Percentiles rank a stretch among this genome's conserved stretches.
These are phyloP conservation scores for Xestoiulus laeticollis DNA, from an alignment of 2,888 invertebrate species.

Conservation along the genomic window DNA sequence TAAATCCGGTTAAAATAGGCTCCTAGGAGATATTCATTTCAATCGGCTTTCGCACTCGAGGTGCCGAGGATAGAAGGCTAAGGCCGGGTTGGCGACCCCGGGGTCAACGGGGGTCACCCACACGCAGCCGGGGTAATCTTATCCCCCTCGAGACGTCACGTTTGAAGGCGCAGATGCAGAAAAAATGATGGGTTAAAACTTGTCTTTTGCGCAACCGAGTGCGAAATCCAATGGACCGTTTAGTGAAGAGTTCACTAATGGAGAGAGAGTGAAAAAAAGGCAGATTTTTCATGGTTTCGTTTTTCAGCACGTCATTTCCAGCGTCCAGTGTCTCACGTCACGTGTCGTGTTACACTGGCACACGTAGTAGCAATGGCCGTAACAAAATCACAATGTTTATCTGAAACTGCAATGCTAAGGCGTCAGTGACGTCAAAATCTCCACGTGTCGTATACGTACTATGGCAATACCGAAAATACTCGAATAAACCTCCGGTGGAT, in stretches of 20 bases:
- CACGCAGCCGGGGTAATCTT: background rate
- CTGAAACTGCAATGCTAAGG: background rate
- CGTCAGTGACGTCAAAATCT: too few relatives aligned
- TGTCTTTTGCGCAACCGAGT: conserved; percentile 2
- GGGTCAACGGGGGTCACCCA: background rate
- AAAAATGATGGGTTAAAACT: background rate
- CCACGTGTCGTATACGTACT: too few relatives aligned
- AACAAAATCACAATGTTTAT: background rate
- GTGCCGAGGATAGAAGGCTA: background rate
- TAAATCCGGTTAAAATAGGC: background rate
- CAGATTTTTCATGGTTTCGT: background rate
- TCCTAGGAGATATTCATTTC: conserved; percentile 18
- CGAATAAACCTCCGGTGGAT: too few relatives aligned
- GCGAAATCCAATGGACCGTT: conserved; percentile 1
- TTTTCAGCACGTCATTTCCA: background rate
- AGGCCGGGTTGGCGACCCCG: background rate
- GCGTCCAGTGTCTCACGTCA: background rate
- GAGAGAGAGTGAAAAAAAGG: background rate
- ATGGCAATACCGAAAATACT: too few relatives aligned
- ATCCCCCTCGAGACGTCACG: background rate
- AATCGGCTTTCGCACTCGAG: conserved; percentile 17
- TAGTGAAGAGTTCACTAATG: background rate
- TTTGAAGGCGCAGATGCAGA: background rate
- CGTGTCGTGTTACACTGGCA: background rate
- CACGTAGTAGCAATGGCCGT: background rate